Percentiles rank a stretch among this genome's conserved stretches.
These are phyloP conservation scores for Coleophora deauratella DNA, from an alignment of 2,888 invertebrate species.

Conservation along the genomic window DNA sequence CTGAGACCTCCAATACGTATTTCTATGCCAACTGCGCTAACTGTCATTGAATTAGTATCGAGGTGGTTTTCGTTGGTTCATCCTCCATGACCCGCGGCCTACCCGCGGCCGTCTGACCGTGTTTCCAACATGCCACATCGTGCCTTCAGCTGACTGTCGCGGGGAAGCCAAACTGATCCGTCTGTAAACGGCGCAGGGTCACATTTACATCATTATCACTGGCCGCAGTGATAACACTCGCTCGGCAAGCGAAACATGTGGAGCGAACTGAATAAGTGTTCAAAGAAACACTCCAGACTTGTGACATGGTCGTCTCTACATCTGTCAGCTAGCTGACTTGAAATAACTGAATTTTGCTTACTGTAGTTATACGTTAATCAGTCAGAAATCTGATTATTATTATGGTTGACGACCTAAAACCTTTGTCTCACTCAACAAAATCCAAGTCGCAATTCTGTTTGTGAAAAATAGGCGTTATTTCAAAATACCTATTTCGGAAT, in stretches of 20 bases:
- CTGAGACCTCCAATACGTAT: too few relatives aligned
- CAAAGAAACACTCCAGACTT: not conserved
- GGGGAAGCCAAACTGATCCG: slow-evolving; percentile 29
- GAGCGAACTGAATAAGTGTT: slow-evolving; percentile 1
- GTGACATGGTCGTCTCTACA: not conserved
- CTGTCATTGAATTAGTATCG: not conserved
- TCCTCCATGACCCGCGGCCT: slow-evolving; percentile 52
- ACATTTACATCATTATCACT: slow-evolving; percentile 55
- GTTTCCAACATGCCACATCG: slow-evolving; percentile 1
- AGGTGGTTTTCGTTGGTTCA: not conserved
- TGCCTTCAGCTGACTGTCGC: too few relatives aligned
- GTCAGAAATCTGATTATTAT: too few relatives aligned
- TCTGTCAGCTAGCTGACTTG: not conserved
- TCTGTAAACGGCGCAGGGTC: slow-evolving; percentile 28
- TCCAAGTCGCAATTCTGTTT: slow-evolving; percentile 29
- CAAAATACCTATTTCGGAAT: slow-evolving; percentile 72
- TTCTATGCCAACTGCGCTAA: not conserved
- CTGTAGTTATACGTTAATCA: too few relatives aligned
- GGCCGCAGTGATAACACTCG: slow-evolving; percentile 41
- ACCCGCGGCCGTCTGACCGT: slow-evolving; percentile 7
- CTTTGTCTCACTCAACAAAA: slow-evolving; percentile 15
- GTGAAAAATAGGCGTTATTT: slow-evolving; percentile 67
- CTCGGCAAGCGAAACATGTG: slow-evolving; percentile 33
- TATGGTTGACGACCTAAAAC: not conserved
- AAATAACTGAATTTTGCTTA: not conserved